phyloP scores from a whole-genome alignment of 2,797 vertebrate species.

The Hoplostethus mediterraneus region DNA sequence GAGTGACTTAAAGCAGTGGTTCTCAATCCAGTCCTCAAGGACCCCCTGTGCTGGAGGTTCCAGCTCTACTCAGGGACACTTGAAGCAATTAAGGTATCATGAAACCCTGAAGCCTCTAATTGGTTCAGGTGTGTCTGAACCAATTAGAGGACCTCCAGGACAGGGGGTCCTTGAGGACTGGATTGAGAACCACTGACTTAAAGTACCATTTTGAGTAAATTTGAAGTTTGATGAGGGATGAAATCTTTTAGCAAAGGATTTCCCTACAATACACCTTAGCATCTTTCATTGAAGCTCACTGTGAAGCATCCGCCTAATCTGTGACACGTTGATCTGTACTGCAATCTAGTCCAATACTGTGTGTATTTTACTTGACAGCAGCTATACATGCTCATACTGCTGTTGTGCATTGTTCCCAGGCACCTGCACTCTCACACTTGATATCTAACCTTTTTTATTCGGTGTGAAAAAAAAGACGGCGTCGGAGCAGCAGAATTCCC shows the following conservation, averaged over 20 bases:
- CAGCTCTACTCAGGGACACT: too few relatives aligned
- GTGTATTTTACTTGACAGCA: neutral
- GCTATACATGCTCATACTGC: neutral
- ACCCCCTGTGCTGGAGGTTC: too few relatives aligned
- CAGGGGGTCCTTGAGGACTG: too few relatives aligned
- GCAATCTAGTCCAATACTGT: neutral
- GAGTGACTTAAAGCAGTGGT: neutral
- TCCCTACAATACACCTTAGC: neutral
- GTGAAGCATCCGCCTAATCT: neutral
- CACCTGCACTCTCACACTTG: slow-evolving; percentile 40
- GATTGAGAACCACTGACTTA: neutral
- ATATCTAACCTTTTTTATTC: slow-evolving; percentile 63
- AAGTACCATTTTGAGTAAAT: neutral
- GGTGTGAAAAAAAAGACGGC: slow-evolving; percentile 56
- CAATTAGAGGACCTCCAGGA: too few relatives aligned
- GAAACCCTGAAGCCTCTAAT: too few relatives aligned
- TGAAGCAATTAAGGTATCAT: too few relatives aligned
- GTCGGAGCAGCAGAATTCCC: slow-evolving; percentile 53
- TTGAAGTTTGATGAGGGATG: neutral
- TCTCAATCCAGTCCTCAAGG: too few relatives aligned
- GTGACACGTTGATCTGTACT: neutral
- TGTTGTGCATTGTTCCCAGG: slow-evolving; percentile 21
- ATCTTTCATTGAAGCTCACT: neutral
- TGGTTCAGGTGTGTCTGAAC: too few relatives aligned
- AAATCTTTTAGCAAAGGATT: neutral